Percentiles rank a stretch among this genome's conserved stretches.
Evolutionary conservation across 2,888 invertebrate species (phyloP).

Genomic region (Athalia circularis): DNA sequence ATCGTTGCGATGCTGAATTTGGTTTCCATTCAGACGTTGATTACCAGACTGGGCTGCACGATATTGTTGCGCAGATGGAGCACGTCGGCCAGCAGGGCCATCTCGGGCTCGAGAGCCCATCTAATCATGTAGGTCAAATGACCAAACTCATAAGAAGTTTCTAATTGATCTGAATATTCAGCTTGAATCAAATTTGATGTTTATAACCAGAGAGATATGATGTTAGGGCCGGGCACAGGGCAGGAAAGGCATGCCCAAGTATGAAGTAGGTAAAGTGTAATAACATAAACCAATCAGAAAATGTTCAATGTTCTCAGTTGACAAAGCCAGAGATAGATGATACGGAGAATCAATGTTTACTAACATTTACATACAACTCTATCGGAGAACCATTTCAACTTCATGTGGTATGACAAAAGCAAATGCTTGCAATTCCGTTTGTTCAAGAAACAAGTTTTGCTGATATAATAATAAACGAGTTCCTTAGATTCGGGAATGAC

Average conservation of each 20-base stretch:
- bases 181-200: constrained; percentile 53
- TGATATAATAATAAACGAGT: not conserved
- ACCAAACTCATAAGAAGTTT: constrained; percentile 70
- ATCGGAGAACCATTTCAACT: constrained; percentile 2
- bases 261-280: constrained; percentile 12
- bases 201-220: constrained; percentile 51
- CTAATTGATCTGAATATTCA: constrained; percentile 48
- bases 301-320: not conserved
- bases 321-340: not conserved
- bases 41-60: constrained; percentile 72
- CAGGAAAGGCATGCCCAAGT: constrained; percentile 44
- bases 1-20: constrained; percentile 74
- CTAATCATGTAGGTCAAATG: constrained; percentile 71
- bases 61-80: constrained; percentile 72
- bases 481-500: not conserved
- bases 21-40: constrained; percentile 74
- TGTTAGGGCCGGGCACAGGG: constrained; percentile 41
- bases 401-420: constrained; percentile 17
- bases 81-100: constrained; percentile 72
- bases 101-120: constrained; percentile 74
- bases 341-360: not conserved
- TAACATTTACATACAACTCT: not conserved
- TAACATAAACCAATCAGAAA: constrained; percentile 27
- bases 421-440: constrained; percentile 20
- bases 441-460: constrained; percentile 6